These are phyloP conservation scores for Melanogrammus aeglefinus DNA, from an alignment of 2,797 vertebrate species.

Conservation along the genomic window DNA sequence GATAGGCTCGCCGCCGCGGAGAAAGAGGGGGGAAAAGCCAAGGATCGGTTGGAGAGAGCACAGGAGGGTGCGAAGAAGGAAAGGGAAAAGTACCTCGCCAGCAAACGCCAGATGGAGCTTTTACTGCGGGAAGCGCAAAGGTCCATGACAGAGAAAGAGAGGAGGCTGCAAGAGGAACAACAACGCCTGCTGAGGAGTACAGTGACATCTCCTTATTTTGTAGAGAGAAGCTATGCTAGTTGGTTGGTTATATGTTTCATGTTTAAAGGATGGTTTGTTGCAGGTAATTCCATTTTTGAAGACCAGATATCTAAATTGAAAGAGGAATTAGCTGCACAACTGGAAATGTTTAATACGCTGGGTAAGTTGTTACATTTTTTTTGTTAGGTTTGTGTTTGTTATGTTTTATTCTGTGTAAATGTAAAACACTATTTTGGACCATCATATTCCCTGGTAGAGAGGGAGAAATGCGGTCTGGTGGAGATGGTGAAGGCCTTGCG, in stretches of 20 bases:
- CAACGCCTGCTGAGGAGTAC: slow-evolving; percentile 75
- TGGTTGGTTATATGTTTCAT: slow-evolving; percentile 9
- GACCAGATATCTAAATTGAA: slow-evolving; percentile 62
- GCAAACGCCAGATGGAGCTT: slow-evolving; percentile 66
- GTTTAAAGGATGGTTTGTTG: slow-evolving; percentile 23
- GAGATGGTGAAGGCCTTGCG: slow-evolving; percentile 61
- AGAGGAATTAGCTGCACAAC: slow-evolving; percentile 68
- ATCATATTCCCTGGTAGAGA: slow-evolving; percentile 61
- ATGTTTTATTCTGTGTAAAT: not conserved
- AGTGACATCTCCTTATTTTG: slow-evolving; percentile 7
- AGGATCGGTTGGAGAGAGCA: slow-evolving; percentile 57
- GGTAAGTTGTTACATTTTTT: slow-evolving; percentile 71
- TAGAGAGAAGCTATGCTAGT: not conserved
- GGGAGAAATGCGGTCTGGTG: slow-evolving; percentile 62
- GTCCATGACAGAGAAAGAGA: slow-evolving; percentile 59
- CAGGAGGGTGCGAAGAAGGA: slow-evolving; percentile 66
- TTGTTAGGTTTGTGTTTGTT: not conserved
- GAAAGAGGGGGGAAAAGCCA: slow-evolving; percentile 66
- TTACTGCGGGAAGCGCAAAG: slow-evolving; percentile 58
- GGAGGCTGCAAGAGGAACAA: slow-evolving; percentile 69
- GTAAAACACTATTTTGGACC: not conserved
- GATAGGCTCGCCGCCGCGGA: slow-evolving; percentile 64
- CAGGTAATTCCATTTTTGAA: slow-evolving; percentile 59
- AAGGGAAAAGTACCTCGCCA: slow-evolving; percentile 52
- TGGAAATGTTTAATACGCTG: slow-evolving; percentile 63